Evolutionary conservation across 2,113 vertebrate species (phyloP).

Genomic region (Callopanchax toddi): DNA sequence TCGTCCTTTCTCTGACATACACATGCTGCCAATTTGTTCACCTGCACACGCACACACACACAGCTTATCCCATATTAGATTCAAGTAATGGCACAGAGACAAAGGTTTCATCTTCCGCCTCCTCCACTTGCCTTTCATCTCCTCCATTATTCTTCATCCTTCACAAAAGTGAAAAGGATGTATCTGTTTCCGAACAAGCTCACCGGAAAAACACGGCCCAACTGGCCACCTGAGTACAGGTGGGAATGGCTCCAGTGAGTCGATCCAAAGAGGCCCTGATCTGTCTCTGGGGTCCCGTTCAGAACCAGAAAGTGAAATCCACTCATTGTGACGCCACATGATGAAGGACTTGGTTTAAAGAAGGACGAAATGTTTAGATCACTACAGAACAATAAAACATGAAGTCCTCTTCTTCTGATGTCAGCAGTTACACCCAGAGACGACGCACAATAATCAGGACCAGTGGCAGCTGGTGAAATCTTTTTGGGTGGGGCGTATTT

Average conservation of each 20-base stretch:
- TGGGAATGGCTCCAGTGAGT: conserved; percentile 53
- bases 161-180: conserved; percentile 48
- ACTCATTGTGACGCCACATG: conserved; percentile 35
- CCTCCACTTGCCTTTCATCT: conserved; percentile 65
- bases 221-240: conserved; percentile 50
- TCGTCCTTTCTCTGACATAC: conserved; percentile 18
- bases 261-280: conserved; percentile 44
- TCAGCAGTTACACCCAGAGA: conserved; percentile 11
- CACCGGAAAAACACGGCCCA: conserved; percentile 43
- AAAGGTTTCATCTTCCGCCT: conserved; percentile 60
- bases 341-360: conserved; percentile 66
- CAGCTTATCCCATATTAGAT: conserved; percentile 61
- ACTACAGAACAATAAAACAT: conserved; percentile 26
- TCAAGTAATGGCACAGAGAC: conserved; percentile 54
- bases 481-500: too few relatives aligned
- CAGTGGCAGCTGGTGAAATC: too few relatives aligned
- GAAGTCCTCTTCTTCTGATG: conserved; percentile 13
- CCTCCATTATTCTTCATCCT: conserved; percentile 47
- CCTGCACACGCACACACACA: conserved; percentile 25
- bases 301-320: conserved; percentile 42
- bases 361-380: conserved; percentile 44
- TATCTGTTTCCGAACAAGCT: conserved; percentile 54
- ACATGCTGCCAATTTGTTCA: conserved; percentile 54
- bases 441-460: conserved; percentile 2
- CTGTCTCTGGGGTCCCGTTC: conserved; percentile 37